Percentiles rank a stretch among this genome's conserved stretches.
Evolutionary conservation across 2,797 vertebrate genomes (phyloP).

Genomic region (Anableps anableps): DNA sequence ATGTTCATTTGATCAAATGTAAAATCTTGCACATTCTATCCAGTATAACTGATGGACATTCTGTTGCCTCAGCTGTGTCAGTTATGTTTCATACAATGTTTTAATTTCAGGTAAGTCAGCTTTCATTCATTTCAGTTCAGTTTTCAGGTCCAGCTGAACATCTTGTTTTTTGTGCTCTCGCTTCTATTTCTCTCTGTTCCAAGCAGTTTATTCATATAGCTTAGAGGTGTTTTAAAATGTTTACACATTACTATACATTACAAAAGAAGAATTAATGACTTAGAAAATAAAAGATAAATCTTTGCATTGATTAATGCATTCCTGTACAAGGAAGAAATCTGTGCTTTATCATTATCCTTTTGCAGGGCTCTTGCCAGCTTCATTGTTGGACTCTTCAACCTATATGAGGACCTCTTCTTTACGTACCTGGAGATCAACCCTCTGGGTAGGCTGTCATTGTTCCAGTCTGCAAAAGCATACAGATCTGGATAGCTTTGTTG

Average conservation of each 20-base stretch:
- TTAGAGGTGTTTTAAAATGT: background rate
- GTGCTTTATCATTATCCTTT: background rate
- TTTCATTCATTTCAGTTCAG: background rate
- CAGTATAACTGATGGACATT: background rate
- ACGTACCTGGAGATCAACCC: slow-evolving; percentile 99
- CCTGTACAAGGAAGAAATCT: background rate
- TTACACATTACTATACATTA: background rate
- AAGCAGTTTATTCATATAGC: background rate
- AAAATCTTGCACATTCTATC: slow-evolving; percentile 1
- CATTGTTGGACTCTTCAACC: slow-evolving; percentile 92
- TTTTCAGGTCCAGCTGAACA: background rate
- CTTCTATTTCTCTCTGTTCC: background rate
- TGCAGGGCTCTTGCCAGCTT: slow-evolving; percentile 91
- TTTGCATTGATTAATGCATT: background rate
- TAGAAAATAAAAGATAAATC: background rate
- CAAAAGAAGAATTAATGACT: background rate
- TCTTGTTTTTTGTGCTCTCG: background rate
- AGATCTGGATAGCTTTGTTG: background rate
- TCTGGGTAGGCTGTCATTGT: slow-evolving; percentile 81
- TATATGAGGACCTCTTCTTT: slow-evolving; percentile 97
- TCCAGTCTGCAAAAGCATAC: background rate
- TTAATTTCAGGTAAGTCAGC: background rate
- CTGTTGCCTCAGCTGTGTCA: background rate
- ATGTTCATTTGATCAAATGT: background rate
- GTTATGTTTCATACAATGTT: background rate